Base-by-base conservation (phyloP, 2,113 vertebrate species). In the Callocephalon fimbriatum region DNA sequence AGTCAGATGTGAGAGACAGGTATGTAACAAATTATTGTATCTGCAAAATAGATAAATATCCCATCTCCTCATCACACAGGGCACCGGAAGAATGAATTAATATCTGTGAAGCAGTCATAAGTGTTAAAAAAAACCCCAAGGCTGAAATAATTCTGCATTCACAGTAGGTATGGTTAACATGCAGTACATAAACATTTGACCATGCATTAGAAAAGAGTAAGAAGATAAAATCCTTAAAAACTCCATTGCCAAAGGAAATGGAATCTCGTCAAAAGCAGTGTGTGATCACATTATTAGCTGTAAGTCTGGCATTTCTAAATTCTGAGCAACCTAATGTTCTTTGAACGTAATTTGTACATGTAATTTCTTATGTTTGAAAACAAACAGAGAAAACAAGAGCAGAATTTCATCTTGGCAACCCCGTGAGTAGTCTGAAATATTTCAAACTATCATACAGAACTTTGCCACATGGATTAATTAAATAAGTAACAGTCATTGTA, bases 351-450 rank as follows among this genome's bases (percentile, higher is more conserved):
- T 71, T 82, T 75, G 7, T 71, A 35, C 31, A 40, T 44, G 7
- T 42, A 32, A 61, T 77, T 84, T 84, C 38, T 87, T 81, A 56
- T 20, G 13, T 59, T 91, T 82, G 67, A 79, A 88, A 93, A 82
- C 26, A 62, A 75, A 77, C 3, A 32, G 14, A 91, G n/a, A 63
- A 91, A 76, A 79, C 11, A 77, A 29, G 44, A 61, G 48, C 4
- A 14, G 58, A 86, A 79, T 65, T 86, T 84, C 26, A 22, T 38
- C 48, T 6, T 54, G 72, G 27, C 35, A 88, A 32, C 0, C 3
- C 27, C 10, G n/a, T 5, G 25, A 75, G 29, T 63, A 1, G 4
- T 27, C 45, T 54, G 62, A 65, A 67, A 45, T 88, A 62, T 72
- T 82, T 82, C 51, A 72, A 76, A 79, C 47, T 45, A 42, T 15